These are phyloP conservation scores for Brachylomia viminalis DNA, from an alignment of 2,888 invertebrate genomes.

Conservation along the genomic window DNA sequence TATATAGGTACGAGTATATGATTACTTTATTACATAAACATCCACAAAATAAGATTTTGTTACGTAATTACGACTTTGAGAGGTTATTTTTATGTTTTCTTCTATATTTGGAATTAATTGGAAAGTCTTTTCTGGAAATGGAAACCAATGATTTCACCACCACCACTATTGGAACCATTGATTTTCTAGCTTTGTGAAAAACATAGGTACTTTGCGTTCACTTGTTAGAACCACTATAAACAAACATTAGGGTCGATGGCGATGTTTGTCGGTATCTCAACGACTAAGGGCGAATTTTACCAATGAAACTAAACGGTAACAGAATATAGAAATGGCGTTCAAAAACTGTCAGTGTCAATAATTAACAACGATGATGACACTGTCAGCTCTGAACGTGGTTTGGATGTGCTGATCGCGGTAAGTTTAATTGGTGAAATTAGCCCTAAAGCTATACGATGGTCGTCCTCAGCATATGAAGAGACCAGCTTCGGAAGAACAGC, in stretches of 20 bases:
- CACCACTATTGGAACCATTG: too few relatives aligned
- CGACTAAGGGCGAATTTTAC: not conserved
- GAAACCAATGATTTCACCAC: too few relatives aligned
- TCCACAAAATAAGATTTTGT: not conserved
- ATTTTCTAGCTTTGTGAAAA: not conserved
- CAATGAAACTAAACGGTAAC: not conserved
- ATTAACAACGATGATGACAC: too few relatives aligned
- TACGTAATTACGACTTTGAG: not conserved
- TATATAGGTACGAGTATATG: too few relatives aligned
- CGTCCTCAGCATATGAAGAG: not conserved
- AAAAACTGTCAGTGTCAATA: not conserved
- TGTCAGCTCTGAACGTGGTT: too few relatives aligned
- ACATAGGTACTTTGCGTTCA: not conserved
- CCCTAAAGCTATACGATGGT: not conserved
- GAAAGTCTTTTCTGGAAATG: not conserved
- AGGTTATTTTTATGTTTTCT: slow-evolving; percentile 19
- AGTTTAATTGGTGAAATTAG: not conserved
- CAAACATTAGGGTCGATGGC: not conserved
- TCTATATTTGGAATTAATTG: not conserved
- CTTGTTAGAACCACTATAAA: not conserved
- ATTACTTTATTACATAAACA: too few relatives aligned
- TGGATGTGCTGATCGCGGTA: too few relatives aligned
- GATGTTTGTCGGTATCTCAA: not conserved
- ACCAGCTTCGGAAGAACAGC: too few relatives aligned
- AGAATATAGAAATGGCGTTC: not conserved